Conservation (phyloP, 1,140 invertebrate species). For the Vanessa atalanta region DNA sequence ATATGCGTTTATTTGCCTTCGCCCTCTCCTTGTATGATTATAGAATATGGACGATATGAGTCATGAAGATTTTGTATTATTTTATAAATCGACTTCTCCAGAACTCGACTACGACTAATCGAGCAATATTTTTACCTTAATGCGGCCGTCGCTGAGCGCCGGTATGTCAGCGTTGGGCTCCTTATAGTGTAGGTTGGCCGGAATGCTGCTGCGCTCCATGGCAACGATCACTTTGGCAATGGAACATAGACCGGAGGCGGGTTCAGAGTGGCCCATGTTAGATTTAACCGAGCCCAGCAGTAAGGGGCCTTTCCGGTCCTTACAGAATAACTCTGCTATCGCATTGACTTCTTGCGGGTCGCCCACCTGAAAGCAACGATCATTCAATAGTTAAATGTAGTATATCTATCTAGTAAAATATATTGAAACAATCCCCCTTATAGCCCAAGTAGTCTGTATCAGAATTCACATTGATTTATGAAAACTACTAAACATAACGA, state of each 20-base stretch:
- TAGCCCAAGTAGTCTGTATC: too few species aligned
- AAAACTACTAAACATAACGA: too few species aligned
- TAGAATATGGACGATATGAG: too few species aligned
- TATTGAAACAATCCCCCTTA: too few species aligned
- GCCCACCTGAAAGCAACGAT: slow-evolving; percentile 81
- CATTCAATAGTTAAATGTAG: not conserved
- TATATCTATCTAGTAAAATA: too few species aligned
- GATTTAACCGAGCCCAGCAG: slow-evolving; percentile 97
- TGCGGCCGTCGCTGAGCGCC: slow-evolving; percentile 90
- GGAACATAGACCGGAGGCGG: slow-evolving; percentile 94
- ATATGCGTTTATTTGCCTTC: not conserved
- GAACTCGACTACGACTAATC: too few species aligned
- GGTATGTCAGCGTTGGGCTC: slow-evolving; percentile 94
- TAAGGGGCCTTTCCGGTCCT: slow-evolving; percentile 88
- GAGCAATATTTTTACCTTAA: slow-evolving; percentile 82
- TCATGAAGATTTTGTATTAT: too few species aligned
- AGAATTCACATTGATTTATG: too few species aligned
- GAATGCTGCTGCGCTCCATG: slow-evolving; percentile 93
- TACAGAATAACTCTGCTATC: slow-evolving; percentile 95
- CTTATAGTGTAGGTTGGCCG: slow-evolving; percentile 94
- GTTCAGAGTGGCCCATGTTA: slow-evolving; percentile 98
- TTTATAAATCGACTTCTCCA: too few species aligned
- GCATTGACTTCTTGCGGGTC: slow-evolving; percentile 98
- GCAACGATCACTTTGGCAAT: slow-evolving; percentile 95
- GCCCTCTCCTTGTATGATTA: too few species aligned